Base-by-base conservation (phyloP, 2,113 vertebrate genomes). In the Phainopepla nitens region DNA sequence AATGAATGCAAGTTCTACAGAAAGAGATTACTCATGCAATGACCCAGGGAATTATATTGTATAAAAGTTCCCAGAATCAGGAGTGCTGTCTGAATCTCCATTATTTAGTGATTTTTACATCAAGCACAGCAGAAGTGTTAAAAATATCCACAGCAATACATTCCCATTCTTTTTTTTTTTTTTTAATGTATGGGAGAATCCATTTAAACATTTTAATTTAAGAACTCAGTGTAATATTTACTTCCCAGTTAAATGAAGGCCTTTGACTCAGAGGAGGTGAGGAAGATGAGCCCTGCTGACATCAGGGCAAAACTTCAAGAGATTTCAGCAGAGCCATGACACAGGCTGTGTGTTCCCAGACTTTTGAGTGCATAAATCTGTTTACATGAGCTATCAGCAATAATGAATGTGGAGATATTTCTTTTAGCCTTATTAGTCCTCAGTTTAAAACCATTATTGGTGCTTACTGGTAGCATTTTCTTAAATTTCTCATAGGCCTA, bases 161-260 rank as follows among this genome's bases (percentile, higher is more conserved):
- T 24, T 49, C 15, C 9, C 17, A 0, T 15, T 33, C 1, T 64
- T 49, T 25, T 2, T 19, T 57, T 51, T 18, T 65, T 42, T 57
- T 49, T 9, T 8, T 10, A 1, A 45, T 13, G 9, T 36, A 21
- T 7, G 17, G 47, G 11, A 78, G 2, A 1, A 0, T 70, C 57
- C 31, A 45, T 29, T 19, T 53, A 28, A 39, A 39, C 31, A 42
- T 54, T 80, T 78, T 47, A 29, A 29, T 42, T 71, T 60, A 54
- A 28, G 41, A 44, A 64, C 23, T 60, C 69, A 16, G 0, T 14
- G 10, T 24, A 45, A 23, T 49, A 57, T 87, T 89, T 35, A 21
- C 5, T 44, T 70, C 31, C 18, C 14, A 19, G 12, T 53, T 29
- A 13, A 23, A 36, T 1, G 2, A 60, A 87, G 11, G 13, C 2